Base-by-base conservation (phyloP, 2,797 vertebrate species). In the Salarias fasciatus region DNA sequence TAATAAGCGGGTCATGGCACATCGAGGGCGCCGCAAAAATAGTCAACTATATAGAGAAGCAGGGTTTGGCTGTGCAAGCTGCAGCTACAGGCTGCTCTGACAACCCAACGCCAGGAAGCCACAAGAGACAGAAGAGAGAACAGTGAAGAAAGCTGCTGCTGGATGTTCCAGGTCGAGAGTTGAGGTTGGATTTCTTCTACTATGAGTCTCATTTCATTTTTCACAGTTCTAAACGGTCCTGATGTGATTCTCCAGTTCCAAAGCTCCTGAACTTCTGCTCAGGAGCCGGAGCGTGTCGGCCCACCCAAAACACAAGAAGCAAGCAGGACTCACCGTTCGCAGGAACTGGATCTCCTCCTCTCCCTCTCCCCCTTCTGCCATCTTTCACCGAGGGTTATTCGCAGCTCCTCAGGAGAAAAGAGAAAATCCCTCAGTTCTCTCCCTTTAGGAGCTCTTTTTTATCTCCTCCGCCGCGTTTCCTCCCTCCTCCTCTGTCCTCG, bases 281-380 rank as follows among this genome's bases (percentile, higher is more conserved):
- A 24, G 60, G 60, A 69, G 56, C 64, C 35, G 1, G 58, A 36
- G 53, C 70, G 70, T 70, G 72, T 70, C 41, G 11, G 18, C 28
- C 13, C 55, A 62, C 59, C 49, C 51, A 24, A 53, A 61, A 61
- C 49, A 41, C 24, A 47, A 80, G 73, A 66, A 59, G 63, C 63
- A 24, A 88, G 80, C 38, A 35, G 66, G 50, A 94, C 95, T 92
- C 89, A 97, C 96, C 83, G 96, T 97, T 79, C 96, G 91, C 76
- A 97, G 92, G 86, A 97, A 97, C 89, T 95, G 96, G 63, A 97
- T 96, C 82, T 97, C 96, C 82, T 96, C 96, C 72, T 97, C 96
- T 68, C 95, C 95, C 75, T 95, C 96, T 79, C 92, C 94, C 82
- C 94, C 95, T 82, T 96, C 96, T 63, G 95, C 94, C 96, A 97